phyloP scores from a whole-genome alignment of 1,140 invertebrate genomes.

The Lucilia cuprina region DNA sequence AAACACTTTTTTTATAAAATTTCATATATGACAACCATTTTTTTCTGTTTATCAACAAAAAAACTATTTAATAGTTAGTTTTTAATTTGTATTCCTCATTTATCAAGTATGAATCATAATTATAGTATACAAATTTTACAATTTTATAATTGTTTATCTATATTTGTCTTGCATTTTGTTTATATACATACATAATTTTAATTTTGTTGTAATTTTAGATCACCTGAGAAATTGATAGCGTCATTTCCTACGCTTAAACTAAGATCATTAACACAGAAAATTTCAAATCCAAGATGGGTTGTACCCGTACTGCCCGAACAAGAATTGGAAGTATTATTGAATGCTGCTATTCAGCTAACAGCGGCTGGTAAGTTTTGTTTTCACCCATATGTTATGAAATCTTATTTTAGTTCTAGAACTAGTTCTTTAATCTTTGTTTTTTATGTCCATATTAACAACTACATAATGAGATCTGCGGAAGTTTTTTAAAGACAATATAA shows the following conservation, averaged over 20 bases:
- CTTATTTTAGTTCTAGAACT: background rate
- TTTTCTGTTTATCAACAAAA: background rate
- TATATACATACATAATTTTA: background rate
- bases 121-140: background rate
- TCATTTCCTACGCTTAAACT: constrained; percentile 86
- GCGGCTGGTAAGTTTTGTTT: constrained; percentile 76
- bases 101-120: background rate
- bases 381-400: too few species aligned
- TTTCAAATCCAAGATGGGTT: constrained; percentile 93
- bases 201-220: constrained; percentile 22
- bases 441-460: too few species aligned
- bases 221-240: constrained; percentile 58
- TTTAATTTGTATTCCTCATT: background rate
- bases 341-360: constrained; percentile 87
- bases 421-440: too few species aligned
- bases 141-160: too few species aligned
- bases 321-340: constrained; percentile 90
- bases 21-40: background rate
- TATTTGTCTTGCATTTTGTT: background rate
- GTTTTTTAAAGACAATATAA: too few species aligned
- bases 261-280: constrained; percentile 91
- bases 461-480: too few species aligned
- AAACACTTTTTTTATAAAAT: background rate
- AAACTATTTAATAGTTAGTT: background rate
- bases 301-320: constrained; percentile 96